Conservation (phyloP, 1,140 invertebrate genomes). For the Magallana angulata region DNA sequence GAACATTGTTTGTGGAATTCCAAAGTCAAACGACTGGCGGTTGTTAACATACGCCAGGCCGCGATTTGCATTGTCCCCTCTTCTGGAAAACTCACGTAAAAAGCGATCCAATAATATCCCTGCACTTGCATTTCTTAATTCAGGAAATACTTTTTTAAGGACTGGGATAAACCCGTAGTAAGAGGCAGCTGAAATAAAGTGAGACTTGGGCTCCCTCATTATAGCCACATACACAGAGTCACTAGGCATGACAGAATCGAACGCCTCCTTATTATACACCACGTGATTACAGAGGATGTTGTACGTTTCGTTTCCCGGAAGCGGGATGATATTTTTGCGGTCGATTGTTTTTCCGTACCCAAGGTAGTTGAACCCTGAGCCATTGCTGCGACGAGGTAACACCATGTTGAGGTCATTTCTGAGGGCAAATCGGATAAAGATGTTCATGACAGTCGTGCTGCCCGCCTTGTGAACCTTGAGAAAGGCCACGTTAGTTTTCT, state of each 20-base stretch:
- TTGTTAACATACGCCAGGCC: constrained; percentile 62
- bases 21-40: constrained; percentile 71
- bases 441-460: constrained; percentile 70
- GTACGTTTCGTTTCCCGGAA: constrained; percentile 56
- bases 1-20: constrained; percentile 56
- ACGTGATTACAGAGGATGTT: constrained; percentile 69
- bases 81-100: constrained; percentile 40
- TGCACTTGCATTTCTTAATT: neutral
- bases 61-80: constrained; percentile 39
- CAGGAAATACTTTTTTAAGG: constrained; percentile 2
- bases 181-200: constrained; percentile 66
- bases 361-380: constrained; percentile 47
- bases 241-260: constrained; percentile 61
- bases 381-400: constrained; percentile 59
- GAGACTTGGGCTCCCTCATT: constrained; percentile 68
- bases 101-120: neutral
- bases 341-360: constrained; percentile 47
- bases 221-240: constrained; percentile 70
- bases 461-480: constrained; percentile 73
- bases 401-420: constrained; percentile 64
- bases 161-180: constrained; percentile 63
- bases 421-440: constrained; percentile 68
- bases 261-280: constrained; percentile 61
- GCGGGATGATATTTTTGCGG: constrained; percentile 45
- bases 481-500: constrained; percentile 64